phyloP scores from a whole-genome alignment of 2,113 vertebrate genomes.

The Apteryx owenii region DNA sequence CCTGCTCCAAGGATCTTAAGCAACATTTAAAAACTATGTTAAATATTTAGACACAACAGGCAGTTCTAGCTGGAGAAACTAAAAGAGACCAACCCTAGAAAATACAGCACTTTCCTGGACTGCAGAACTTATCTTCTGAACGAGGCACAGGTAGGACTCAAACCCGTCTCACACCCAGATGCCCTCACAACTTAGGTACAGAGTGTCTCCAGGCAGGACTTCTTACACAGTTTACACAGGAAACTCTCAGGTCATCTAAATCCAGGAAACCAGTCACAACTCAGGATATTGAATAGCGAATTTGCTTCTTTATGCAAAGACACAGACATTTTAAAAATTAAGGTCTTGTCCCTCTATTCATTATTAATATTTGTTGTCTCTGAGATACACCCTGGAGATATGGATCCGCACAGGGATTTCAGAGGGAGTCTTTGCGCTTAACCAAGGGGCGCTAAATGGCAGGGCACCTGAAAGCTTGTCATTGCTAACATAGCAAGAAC shows the following conservation, averaged over 20 bases:
- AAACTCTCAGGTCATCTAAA: neutral
- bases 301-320: neutral
- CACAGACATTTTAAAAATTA: neutral
- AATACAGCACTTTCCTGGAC: neutral
- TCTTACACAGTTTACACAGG: neutral
- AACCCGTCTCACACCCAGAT: neutral
- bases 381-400: neutral
- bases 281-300: neutral
- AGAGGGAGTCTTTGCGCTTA: neutral
- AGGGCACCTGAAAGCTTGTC: neutral
- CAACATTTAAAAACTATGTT: neutral
- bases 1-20: neutral
- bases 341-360: neutral
- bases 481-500: neutral
- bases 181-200: neutral
- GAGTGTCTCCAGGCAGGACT: neutral
- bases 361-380: neutral
- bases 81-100: neutral
- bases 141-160: neutral
- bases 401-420: neutral
- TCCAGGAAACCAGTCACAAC: neutral
- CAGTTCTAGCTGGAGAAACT: neutral
- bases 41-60: neutral
- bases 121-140: neutral
- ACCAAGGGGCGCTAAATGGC: neutral